A percentile compares a stretch with the other conserved stretches of the same genome.
Evolutionary conservation across 2,888 invertebrate species (phyloP).

Genomic region (Trachelus tabidus): DNA sequence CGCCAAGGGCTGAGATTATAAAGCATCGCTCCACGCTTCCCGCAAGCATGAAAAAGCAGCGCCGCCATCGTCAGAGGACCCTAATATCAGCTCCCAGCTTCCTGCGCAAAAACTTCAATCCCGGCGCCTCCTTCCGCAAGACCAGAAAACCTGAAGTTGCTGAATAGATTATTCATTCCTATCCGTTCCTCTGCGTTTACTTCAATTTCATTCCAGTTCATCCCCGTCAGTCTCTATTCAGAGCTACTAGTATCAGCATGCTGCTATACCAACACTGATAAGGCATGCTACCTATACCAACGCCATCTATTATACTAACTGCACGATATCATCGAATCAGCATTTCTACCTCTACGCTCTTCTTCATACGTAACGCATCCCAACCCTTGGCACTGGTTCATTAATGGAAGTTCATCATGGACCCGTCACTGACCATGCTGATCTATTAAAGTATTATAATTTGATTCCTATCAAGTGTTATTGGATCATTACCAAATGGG

Average conservation of each 20-base stretch:
- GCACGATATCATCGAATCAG: not conserved
- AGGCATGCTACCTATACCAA: not conserved
- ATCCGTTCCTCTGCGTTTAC: not conserved
- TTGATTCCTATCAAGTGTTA: not conserved
- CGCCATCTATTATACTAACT: not conserved
- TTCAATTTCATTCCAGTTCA: not conserved
- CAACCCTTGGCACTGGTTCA: not conserved
- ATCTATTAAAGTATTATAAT: not conserved
- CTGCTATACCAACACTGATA: not conserved
- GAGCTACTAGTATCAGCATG: not conserved
- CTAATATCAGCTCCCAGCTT: conserved; percentile 55
- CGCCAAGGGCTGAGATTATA: conserved; percentile 19
- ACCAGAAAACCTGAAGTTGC: conserved; percentile 24
- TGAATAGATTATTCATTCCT: not conserved
- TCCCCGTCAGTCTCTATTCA: not conserved
- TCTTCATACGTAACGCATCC: not conserved
- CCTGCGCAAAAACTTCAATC: conserved; percentile 65
- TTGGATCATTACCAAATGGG: not conserved
- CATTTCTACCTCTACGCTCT: not conserved
- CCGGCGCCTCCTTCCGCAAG: conserved; percentile 27
- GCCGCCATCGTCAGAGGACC: conserved; percentile 15
- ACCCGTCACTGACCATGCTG: not conserved
- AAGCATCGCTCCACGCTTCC: conserved; percentile 18
- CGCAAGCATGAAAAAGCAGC: conserved; percentile 15
- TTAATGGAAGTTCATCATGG: not conserved